Evolutionary conservation across 1,140 invertebrate species (phyloP).

Genomic region (Nasonia vitripennis): DNA sequence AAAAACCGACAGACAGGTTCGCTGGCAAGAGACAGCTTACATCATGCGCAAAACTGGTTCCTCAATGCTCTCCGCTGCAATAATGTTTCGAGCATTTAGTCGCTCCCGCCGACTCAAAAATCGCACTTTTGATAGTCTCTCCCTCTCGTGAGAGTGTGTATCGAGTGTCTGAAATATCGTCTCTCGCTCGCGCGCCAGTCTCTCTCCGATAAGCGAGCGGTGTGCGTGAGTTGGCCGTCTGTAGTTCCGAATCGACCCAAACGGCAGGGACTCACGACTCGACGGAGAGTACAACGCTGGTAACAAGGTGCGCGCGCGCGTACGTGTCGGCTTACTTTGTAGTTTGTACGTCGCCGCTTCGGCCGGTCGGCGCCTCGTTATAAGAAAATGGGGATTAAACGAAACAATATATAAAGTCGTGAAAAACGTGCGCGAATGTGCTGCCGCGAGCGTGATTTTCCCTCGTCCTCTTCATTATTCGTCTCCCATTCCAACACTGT

Average conservation of each 20-base stretch:
- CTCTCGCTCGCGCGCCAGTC: too few species aligned
- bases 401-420: conserved; percentile 36
- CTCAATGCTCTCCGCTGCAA: not conserved
- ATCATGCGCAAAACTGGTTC: conserved; percentile 2
- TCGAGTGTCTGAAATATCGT: too few species aligned
- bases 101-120: not conserved
- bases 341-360: conserved; percentile 13
- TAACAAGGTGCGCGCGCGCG: not conserved
- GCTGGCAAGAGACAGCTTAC: not conserved
- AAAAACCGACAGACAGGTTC: not conserved
- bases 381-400: conserved; percentile 20
- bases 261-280: too few species aligned
- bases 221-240: too few species aligned
- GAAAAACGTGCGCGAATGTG: conserved; percentile 13
- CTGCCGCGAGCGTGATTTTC: not conserved
- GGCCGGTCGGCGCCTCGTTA: not conserved
- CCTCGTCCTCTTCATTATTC: not conserved
- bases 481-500: not conserved
- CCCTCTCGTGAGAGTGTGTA: not conserved
- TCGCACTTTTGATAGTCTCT: not conserved
- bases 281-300: not conserved
- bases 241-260: too few species aligned
- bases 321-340: not conserved
- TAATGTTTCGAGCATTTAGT: conserved; percentile 1
- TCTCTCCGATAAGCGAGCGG: too few species aligned